These are phyloP conservation scores for Drosophila melanocephala DNA, from an alignment of 2,888 invertebrate species.

Conservation along the genomic window DNA sequence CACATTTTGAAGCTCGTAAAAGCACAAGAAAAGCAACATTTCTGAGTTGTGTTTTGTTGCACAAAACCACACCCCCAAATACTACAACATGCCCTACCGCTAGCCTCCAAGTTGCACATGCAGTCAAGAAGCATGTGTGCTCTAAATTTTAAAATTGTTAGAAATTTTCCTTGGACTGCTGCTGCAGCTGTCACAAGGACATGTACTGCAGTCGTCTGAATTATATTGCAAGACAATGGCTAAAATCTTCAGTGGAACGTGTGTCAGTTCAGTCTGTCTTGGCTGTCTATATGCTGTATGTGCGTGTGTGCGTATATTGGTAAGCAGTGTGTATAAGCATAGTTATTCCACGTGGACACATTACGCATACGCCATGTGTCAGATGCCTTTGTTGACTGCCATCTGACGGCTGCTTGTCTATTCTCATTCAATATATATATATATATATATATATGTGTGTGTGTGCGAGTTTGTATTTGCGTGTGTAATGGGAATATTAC, in stretches of 20 bases:
- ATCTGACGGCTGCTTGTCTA: conserved; percentile 38
- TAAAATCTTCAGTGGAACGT: conserved; percentile 47
- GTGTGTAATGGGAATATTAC: conserved; percentile 23
- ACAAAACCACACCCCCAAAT: not conserved
- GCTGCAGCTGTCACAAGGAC: conserved; percentile 79
- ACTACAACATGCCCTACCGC: not conserved
- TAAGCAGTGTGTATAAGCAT: conserved; percentile 1
- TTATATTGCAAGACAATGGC: conserved; percentile 65
- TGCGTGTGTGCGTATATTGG: conserved; percentile 15
- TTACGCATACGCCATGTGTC: conserved; percentile 75
- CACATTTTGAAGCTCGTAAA: conserved; percentile 72
- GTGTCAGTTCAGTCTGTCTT: conserved; percentile 7
- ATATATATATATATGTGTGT: not conserved
- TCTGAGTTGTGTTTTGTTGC: conserved; percentile 20
- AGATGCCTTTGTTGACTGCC: conserved; percentile 27
- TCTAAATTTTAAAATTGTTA: conserved; percentile 78
- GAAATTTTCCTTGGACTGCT: conserved; percentile 61
- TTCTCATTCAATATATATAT: not conserved
- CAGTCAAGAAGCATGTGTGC: conserved; percentile 58
- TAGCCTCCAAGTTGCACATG: not conserved
- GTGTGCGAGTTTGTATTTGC: not conserved
- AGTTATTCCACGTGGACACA: conserved; percentile 47
- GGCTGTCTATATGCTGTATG: not conserved
- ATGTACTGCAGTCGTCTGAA: conserved; percentile 75
- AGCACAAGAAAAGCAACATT: conserved; percentile 45